Base-by-base conservation (phyloP, 2,113 vertebrate genomes). In the Nycticryphes semicollaris region DNA sequence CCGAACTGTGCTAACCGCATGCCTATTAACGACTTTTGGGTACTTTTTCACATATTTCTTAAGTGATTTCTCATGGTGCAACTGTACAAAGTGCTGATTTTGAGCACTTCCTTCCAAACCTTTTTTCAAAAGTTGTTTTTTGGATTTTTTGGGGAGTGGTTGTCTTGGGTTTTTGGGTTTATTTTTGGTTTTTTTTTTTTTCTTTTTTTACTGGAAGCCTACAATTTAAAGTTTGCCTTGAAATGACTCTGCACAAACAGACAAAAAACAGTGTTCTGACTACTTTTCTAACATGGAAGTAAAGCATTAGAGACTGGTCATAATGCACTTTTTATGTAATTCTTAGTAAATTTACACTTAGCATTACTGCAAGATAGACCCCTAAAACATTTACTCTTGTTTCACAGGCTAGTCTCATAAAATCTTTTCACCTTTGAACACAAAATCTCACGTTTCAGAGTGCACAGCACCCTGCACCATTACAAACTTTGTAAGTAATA, bases 361-460 rank as follows among this genome's bases (percentile, higher is more conserved):
- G 54, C 33, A 63, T 27, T 60, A 70, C 10, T 33, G n/a, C 25
- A 83, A 83, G 39, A 90, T 37, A 93, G 68, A 47, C 5, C 9
- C 43, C 43, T 51, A 67, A 66, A 95, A 67, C 17, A 41, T n/a
- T 20, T 23, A 67, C 28, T 62, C 19, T 45, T n/a, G 7, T 64
- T 87, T 75, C 77, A 50, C 24, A 88, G 43, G 25, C 39, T 56
- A 70, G 20, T 62, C 74, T 92, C n/a, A 77, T 35, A 0, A 4
- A 35, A 59, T 60, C 64, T 91, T 95, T 90, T 90, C 10, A 89
- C 56, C 57, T 84, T 50, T 60, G 47, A 84, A 89, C 7, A 90
- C 11, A 90, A 92, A 92, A 88, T 66, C 63, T 74, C 53, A 73
- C 54, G 48, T 82, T 91, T 84, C 50, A 60, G n/a, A 83, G 19